A percentile compares a stretch with the other conserved stretches of the same genome.
These are phyloP conservation scores for Vimba vimba DNA, from an alignment of 2,113 vertebrate species.

Conservation along the genomic window DNA sequence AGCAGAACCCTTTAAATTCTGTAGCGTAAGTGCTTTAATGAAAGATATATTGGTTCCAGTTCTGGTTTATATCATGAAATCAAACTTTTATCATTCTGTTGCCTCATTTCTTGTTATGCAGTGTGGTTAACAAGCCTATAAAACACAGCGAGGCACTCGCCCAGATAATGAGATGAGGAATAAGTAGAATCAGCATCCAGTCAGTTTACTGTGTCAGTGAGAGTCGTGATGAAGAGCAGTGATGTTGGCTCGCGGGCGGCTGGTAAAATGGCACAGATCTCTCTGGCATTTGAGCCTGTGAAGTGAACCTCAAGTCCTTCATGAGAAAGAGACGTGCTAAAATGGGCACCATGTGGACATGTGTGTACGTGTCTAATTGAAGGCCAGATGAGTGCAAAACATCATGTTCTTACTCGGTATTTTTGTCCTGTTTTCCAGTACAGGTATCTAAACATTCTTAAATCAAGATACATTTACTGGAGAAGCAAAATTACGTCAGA, in stretches of 20 bases:
- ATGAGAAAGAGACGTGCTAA: slow-evolving; percentile 63
- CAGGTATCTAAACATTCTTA: no score
- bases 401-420: no score
- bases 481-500: no score
- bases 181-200: slow-evolving; percentile 53
- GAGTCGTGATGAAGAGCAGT: slow-evolving; percentile 45
- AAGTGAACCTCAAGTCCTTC: slow-evolving; percentile 47
- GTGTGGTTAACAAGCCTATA: slow-evolving; percentile 29
- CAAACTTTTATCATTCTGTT: slow-evolving; percentile 28
- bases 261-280: slow-evolving; percentile 64
- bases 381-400: neutral
- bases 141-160: slow-evolving; percentile 1
- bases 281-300: slow-evolving; percentile 59
- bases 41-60: slow-evolving; percentile 24
- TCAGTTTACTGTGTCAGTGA: slow-evolving; percentile 47
- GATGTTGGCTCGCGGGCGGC: slow-evolving; percentile 52
- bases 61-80: slow-evolving; percentile 1
- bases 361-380: slow-evolving; percentile 21
- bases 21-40: slow-evolving; percentile 2
- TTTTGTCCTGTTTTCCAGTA: no score
- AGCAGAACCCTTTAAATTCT: slow-evolving; percentile 1
- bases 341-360: slow-evolving; percentile 44
- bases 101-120: slow-evolving; percentile 21
- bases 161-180: slow-evolving; percentile 22
- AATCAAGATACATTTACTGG: no score